Base-by-base conservation (phyloP, 2,888 invertebrate genomes). In the Phyllotreta striolata region DNA sequence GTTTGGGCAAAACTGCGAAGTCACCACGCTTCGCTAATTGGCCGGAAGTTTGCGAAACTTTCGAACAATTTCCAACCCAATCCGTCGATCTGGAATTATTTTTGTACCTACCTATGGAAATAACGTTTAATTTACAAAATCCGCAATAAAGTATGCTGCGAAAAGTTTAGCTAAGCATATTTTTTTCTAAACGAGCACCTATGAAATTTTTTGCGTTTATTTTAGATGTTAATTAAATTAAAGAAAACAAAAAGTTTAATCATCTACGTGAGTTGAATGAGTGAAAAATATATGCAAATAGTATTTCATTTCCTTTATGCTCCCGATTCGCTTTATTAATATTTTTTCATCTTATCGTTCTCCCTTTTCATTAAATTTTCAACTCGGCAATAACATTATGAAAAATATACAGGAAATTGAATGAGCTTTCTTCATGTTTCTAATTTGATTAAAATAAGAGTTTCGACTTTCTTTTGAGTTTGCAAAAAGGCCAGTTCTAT, bases 1-100 rank as follows among this genome's bases (percentile, higher is more conserved):
- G 65, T 70, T 68, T 64, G 56, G 51, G 49, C 55, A 58, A 64
- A 70, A 68, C 66, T 66, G 69, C 69, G 54, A 63, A 69, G 66
- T 71, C 69, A 62, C 66, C 69, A 67, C 68, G 66, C 63, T 64
- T 62, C 63, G 59, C 62, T 70, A 70, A 71, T 71, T 70, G 70
- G 67, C 64, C 61, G 62, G 57, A 62, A 65, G 58, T 65, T 62
- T 24, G 24, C 34, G 13, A 37, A 65, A 67, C 46, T 65, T 65
- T 61, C 44, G 40, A 61, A 63, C 56, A 47, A 62, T 61, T 63
- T 55, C 24, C 38, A 14, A 24, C 34, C 40, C 58, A 39, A 43
- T 59, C 40, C 14, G 41, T 41, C 41, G 51, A 58, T 58, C 41
- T 43, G 34, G 49, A 57, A 13, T 34, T 49, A n/a, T n/a, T 51